These are phyloP conservation scores for Taphrorychus bicolor DNA, from an alignment of 2,888 invertebrate genomes.

Conservation along the genomic window DNA sequence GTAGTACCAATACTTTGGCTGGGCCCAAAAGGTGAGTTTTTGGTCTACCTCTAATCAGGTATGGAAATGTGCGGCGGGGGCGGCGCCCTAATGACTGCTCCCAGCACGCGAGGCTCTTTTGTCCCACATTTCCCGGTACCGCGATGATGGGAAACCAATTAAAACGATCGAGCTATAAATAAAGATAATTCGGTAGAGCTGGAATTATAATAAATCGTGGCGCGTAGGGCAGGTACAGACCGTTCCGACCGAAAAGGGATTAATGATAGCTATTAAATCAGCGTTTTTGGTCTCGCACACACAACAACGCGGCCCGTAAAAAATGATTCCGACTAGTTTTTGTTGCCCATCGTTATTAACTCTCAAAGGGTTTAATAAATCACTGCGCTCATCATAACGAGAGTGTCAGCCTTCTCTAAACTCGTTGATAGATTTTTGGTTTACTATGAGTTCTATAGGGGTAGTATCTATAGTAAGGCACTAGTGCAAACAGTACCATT, in stretches of 20 bases:
- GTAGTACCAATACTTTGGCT: too few relatives aligned
- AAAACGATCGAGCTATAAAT: neutral
- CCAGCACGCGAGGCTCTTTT: neutral
- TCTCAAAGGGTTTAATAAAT: neutral
- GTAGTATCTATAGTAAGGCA: too few relatives aligned
- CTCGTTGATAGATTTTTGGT: too few relatives aligned
- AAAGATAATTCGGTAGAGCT: neutral
- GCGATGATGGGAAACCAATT: neutral
- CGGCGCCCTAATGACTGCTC: neutral
- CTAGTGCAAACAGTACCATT: too few relatives aligned
- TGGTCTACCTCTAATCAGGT: neutral
- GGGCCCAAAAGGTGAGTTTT: too few relatives aligned
- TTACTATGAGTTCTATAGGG: too few relatives aligned
- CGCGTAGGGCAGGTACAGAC: neutral
- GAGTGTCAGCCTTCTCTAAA: too few relatives aligned
- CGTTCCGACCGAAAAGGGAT: conserved; percentile 16
- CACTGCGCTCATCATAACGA: too few relatives aligned
- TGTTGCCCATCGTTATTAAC: conserved; percentile 9
- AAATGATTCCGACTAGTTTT: conserved; percentile 12
- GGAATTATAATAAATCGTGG: neutral
- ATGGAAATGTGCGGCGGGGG: neutral
- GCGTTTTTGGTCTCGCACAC: conserved; percentile 32
- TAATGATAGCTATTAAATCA: conserved; percentile 34
- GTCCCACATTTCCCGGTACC: neutral
- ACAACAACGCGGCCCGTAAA: conserved; percentile 24